Percentiles rank a stretch among this genome's conserved stretches.
Conservation (phyloP, 2,113 vertebrate genomes). For the Gobius niger region DNA sequence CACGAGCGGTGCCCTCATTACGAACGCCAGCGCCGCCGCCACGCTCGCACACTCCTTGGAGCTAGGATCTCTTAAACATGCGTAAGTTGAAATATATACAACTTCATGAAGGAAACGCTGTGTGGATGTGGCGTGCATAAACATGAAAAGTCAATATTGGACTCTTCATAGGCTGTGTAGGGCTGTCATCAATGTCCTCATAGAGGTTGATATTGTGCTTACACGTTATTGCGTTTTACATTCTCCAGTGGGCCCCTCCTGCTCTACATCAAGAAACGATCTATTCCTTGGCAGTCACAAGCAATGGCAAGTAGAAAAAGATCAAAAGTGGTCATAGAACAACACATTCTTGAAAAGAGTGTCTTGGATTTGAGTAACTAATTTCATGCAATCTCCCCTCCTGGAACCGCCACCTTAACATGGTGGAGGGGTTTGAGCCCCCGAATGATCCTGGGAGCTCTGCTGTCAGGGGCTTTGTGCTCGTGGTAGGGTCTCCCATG, state of each 20-base stretch:
- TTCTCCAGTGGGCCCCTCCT: neutral
- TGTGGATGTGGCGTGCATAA: slow-evolving; percentile 8
- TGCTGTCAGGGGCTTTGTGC: too few species aligned
- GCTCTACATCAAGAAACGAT: neutral
- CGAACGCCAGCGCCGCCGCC: slow-evolving; percentile 39
- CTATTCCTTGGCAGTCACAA: too few species aligned
- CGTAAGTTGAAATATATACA: slow-evolving; percentile 4
- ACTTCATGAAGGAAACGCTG: neutral
- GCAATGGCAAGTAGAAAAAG: too few species aligned
- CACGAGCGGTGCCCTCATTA: slow-evolving; percentile 62
- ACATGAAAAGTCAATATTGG: neutral
- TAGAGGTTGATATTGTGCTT: neutral
- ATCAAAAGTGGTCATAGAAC: too few species aligned
- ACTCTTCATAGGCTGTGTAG: neutral
- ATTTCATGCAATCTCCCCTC: too few species aligned
- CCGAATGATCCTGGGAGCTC: too few species aligned
- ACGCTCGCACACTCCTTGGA: slow-evolving; percentile 39
- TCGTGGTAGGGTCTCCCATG: too few species aligned
- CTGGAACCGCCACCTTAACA: too few species aligned
- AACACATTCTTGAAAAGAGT: too few species aligned
- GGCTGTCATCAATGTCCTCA: neutral
- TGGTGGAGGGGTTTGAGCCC: too few species aligned
- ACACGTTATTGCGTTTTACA: neutral
- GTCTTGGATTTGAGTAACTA: too few species aligned
- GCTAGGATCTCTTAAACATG: slow-evolving; percentile 20